Evolutionary conservation across 2,113 vertebrate genomes (phyloP), one percentile per base, ranked within the genome.

Genomic region (Anoplopoma fimbria): DNA sequence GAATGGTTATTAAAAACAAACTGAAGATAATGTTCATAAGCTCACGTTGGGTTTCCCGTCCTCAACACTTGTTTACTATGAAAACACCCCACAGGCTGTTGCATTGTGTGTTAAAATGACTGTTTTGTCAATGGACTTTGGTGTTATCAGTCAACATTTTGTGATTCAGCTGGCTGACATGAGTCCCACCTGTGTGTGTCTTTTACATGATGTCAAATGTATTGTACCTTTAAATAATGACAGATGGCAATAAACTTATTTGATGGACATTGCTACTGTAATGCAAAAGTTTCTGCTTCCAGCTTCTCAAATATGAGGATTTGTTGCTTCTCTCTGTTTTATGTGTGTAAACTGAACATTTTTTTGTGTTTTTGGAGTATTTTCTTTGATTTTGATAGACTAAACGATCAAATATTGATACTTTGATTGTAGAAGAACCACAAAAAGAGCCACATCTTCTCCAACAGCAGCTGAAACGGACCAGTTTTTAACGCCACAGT

Each of bases 181-280:
- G 61, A 74, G 63, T 14, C 40, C 45, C 45, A 49, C 63, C 9
- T 84, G 74, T 74, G 74, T 74, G 70, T 83, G 63, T 78, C 60
- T 82, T 82, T 81, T 71, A 83, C 76, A 75, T 80, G 58, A 75
- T 67, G 80, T 87, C 71, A 58, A 40, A 79, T 63, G 9, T 77
- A 23, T 73, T 87, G 63, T 75, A 81, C 72, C 77, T 83, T 75
- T 69, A 62, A 77, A 75, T 31, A 6, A 74, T 40, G 6, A 71
- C 40, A 13, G 61, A 74, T 45, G 73, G 81, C 89, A 89, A 91
- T 92, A 91, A 91, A 92, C 17, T 49, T 4, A 70, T 69, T 64
- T 77, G 72, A 68, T 83, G 60, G 72, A 71, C 4, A 2, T 61
- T 58, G 7, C 2, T 45, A 62, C 17, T 13, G 29, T 36, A 17